Conservation (phyloP, 35 echinoderm and acorn worm species). For the Holothuria glaberrima region DNA sequence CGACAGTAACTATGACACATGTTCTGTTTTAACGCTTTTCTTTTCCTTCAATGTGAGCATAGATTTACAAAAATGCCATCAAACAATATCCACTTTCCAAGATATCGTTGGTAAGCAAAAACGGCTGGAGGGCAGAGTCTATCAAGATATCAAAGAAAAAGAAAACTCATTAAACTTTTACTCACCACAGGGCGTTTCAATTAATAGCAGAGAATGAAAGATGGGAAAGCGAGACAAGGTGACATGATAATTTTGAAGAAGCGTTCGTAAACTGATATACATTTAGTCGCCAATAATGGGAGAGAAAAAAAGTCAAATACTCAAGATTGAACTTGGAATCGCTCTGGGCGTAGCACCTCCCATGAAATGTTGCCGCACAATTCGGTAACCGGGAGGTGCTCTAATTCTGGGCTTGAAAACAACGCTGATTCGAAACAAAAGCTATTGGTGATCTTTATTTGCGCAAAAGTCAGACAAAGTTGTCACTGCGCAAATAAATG, state of each 20-base stretch:
- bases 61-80: constrained; percentile 52
- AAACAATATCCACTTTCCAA: constrained; percentile 25
- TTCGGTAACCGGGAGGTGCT: constrained; percentile 24
- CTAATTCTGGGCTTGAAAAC: not conserved
- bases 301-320: constrained; percentile 17
- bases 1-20: constrained; percentile 52
- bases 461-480: constrained; percentile 29
- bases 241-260: constrained; percentile 4
- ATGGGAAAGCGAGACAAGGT: constrained; percentile 36
- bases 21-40: constrained; percentile 16
- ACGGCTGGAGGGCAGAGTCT: constrained; percentile 46
- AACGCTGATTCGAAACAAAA: constrained; percentile 46
- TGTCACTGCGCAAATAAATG: constrained; percentile 43
- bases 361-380: not conserved
- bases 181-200: constrained; percentile 43
- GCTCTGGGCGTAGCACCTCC: not conserved
- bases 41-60: constrained; percentile 21
- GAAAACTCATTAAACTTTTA: constrained; percentile 34
- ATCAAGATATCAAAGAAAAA: constrained; percentile 48
- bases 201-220: constrained; percentile 17
- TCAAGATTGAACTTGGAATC: constrained; percentile 42
- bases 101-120: constrained; percentile 28
- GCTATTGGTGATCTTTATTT: constrained; percentile 4
- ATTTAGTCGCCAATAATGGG: not conserved
- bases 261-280: constrained; percentile 24